Base-by-base conservation (phyloP, 1,140 invertebrate species). In the Trigoniulus corallinus region DNA sequence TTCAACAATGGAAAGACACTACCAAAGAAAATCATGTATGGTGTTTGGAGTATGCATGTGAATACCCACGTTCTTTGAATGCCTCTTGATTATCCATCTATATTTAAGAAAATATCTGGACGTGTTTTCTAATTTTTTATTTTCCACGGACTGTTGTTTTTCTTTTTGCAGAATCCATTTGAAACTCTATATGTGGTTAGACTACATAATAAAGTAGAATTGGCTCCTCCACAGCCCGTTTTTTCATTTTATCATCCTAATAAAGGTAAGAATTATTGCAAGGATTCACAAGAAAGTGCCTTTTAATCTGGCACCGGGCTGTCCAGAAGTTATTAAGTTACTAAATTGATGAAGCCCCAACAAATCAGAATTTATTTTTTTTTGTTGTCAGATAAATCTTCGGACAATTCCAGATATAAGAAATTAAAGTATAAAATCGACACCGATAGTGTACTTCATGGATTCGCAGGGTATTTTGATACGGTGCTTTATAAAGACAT, bases 401-500 rank as follows among this genome's bases (percentile, higher is more conserved):
- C 76, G 50, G 76, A 82, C 59, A 93, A 94, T 66, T 64, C 59
- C 39, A 74, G 91, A 34, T 81, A 79, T 60, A 74, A 72, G 47
- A 71, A 68, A 10, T 65, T 86, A 3, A 72, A 69, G 25, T 98
- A 94, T 68, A 63, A 71, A 3, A 76, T 79, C 0, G 61, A 72
- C 23, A 74, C 81, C 56, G 80, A 91, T 59, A 79, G 78, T 61
- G 74, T 92, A 1, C 65, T 97, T 41, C 88, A 94, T 66, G 93
- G 91, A 3, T 88, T 98, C 66, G 84, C 82, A 47, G 94, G 94
- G 1, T 98, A 93, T 64, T 98, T 98, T 71, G 84, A 94, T 59
- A 79, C 84, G 42, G 65, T 78, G 46, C 71, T 98, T 15, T 95
- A 84, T 66, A 82, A 81, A 58, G 76, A 88, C 62, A 74, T 94